These are phyloP conservation scores for Auanema freiburgensis DNA, from an alignment of 2,888 invertebrate species.

Conservation along the genomic window DNA sequence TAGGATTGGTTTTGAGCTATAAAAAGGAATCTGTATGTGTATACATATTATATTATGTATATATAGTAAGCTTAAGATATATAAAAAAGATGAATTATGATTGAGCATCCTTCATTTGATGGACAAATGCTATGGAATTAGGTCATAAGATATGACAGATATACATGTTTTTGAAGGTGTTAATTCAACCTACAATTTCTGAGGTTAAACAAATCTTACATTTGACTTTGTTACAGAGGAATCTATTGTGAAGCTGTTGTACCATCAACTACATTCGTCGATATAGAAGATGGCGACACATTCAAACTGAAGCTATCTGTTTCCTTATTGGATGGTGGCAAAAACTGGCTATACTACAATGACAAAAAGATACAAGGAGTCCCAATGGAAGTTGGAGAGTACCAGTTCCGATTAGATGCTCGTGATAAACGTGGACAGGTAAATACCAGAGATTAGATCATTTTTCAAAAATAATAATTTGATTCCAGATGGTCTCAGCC, in stretches of 20 bases:
- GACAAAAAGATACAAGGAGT: slow-evolving; percentile 43
- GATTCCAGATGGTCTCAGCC: slow-evolving; percentile 33
- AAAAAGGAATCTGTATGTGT: no score
- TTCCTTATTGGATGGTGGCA: slow-evolving; percentile 13
- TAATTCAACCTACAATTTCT: not conserved
- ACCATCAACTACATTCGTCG: slow-evolving; percentile 54
- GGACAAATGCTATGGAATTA: no score
- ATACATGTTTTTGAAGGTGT: not conserved
- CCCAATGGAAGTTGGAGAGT: slow-evolving; percentile 50
- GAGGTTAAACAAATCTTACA: not conserved
- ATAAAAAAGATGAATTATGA: no score
- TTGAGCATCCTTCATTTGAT: no score
- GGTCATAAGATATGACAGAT: no score
- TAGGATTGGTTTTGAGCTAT: no score
- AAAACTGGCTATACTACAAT: slow-evolving; percentile 15
- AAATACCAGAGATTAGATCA: no score
- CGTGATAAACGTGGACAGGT: slow-evolving; percentile 44
- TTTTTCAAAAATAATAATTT: not conserved
- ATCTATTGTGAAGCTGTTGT: slow-evolving; percentile 46
- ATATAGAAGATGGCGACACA: slow-evolving; percentile 56
- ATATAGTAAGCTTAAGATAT: no score
- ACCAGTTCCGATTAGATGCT: slow-evolving; percentile 55
- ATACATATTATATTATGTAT: no score
- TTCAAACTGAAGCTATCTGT: slow-evolving; percentile 40
- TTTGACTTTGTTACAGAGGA: slow-evolving; percentile 38